Percentiles rank a stretch among this genome's conserved stretches.
Conservation (phyloP, 2,797 vertebrate species). For the Enteromius trimaculatus region DNA sequence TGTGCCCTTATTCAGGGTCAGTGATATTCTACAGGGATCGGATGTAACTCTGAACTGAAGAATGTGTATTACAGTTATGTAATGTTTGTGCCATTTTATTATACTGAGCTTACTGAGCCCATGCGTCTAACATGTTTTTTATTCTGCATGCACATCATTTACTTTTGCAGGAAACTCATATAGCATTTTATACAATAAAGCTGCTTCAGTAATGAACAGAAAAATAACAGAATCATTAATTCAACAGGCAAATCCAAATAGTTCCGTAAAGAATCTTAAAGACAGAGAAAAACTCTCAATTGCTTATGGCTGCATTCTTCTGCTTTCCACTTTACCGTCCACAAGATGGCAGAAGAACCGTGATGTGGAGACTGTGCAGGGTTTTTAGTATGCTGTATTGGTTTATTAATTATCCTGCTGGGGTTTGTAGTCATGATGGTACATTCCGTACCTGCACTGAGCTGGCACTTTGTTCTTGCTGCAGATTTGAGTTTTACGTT, state of each 20-base stretch:
- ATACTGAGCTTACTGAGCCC: slow-evolving; percentile 32
- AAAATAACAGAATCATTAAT: background rate
- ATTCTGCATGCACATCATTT: background rate
- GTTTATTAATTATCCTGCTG: slow-evolving; percentile 51
- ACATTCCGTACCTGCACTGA: slow-evolving; percentile 43
- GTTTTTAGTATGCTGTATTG: slow-evolving; percentile 41
- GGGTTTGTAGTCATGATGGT: slow-evolving; percentile 51
- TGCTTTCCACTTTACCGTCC: slow-evolving; percentile 25
- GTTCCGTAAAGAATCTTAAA: background rate
- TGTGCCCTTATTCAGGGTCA: slow-evolving; percentile 28
- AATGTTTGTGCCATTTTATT: slow-evolving; percentile 43
- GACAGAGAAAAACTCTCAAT: background rate
- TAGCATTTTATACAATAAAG: background rate
- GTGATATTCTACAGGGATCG: slow-evolving; percentile 14
- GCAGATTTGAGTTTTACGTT: slow-evolving; percentile 36
- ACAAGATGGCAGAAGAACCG: slow-evolving; percentile 55
- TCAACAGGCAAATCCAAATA: background rate
- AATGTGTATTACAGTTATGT: slow-evolving; percentile 34
- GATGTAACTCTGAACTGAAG: slow-evolving; percentile 5
- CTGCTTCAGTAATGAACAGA: background rate
- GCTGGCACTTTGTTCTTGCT: slow-evolving; percentile 43
- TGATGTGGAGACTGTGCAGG: background rate
- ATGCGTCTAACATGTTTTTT: background rate
- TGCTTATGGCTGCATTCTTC: background rate
- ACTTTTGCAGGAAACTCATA: background rate